Evolutionary conservation across 2,888 invertebrate species (phyloP).

Genomic region (Drosophila kambysellisi): DNA sequence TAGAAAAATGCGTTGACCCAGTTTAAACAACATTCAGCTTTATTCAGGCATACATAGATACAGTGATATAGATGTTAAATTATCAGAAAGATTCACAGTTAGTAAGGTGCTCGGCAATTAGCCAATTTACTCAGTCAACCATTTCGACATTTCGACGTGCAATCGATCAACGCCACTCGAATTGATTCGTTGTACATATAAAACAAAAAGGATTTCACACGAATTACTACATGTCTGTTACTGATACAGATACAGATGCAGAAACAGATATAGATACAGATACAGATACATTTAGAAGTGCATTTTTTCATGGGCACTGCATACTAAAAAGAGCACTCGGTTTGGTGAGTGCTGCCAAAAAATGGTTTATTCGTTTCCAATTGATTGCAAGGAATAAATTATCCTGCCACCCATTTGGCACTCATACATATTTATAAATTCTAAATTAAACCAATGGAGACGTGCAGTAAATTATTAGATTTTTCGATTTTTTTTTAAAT

Average conservation of each 20-base stretch:
- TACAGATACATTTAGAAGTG: constrained; percentile 8
- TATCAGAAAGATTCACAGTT: constrained; percentile 27
- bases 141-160: constrained; percentile 17
- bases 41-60: neutral
- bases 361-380: constrained; percentile 5
- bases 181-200: neutral
- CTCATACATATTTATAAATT: neutral
- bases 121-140: constrained; percentile 56
- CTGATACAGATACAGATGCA: neutral
- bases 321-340: constrained; percentile 35
- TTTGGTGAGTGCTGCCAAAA: constrained; percentile 4
- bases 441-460: neutral
- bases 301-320: constrained; percentile 11
- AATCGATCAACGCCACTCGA: constrained; percentile 4
- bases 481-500: neutral
- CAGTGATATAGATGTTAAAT: constrained; percentile 37
- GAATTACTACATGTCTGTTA: neutral
- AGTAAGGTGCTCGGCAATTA: constrained; percentile 54
- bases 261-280: neutral
- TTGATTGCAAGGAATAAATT: constrained; percentile 16
- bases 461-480: neutral
- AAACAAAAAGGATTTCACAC: neutral
- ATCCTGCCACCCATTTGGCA: constrained; percentile 13
- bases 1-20: constrained; percentile 34
- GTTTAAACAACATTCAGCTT: constrained; percentile 19